Conservation (phyloP, 2,888 invertebrate species). For the Phrixothrix hirtus region DNA sequence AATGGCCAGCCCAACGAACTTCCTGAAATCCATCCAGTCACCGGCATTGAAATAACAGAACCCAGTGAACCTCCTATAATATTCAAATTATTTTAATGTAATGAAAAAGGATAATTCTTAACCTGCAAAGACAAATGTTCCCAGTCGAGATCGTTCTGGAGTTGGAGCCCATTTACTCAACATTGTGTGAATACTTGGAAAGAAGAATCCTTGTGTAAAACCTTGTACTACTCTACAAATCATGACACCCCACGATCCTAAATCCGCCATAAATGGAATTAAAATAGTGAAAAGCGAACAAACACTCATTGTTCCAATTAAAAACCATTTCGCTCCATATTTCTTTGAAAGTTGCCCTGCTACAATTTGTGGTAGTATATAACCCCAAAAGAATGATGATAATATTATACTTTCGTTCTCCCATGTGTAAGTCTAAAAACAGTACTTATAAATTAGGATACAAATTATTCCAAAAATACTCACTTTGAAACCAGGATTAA, state of each 20-base stretch:
- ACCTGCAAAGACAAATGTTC: conserved; percentile 65
- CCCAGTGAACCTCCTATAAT: conserved; percentile 77
- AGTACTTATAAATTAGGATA: background rate
- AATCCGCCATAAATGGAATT: conserved; percentile 68
- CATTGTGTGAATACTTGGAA: conserved; percentile 70
- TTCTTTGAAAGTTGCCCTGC: conserved; percentile 69
- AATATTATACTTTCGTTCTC: conserved; percentile 58
- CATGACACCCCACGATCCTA: conserved; percentile 66
- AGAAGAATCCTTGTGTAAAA: conserved; percentile 70
- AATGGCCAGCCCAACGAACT: conserved; percentile 72
- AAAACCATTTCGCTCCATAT: conserved; percentile 71
- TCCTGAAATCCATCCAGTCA: conserved; percentile 69
- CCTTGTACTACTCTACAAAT: conserved; percentile 71
- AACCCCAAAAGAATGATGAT: conserved; percentile 80
- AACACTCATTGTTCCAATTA: conserved; percentile 60
- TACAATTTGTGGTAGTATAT: conserved; percentile 70
- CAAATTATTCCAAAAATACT: conserved; percentile 32
- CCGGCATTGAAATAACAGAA: conserved; percentile 70
- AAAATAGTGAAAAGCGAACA: conserved; percentile 67
- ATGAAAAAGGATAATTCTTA: background rate
- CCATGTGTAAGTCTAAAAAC: conserved; percentile 59
- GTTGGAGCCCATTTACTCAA: conserved; percentile 77
- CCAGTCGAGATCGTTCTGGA: conserved; percentile 69
- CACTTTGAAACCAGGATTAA: conserved; percentile 55
- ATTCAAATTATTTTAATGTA: conserved; percentile 1